A percentile compares a stretch with the other conserved stretches of the same genome.
Conservation (phyloP, 23 tunicate genomes). For the Ascidia mentula region DNA sequence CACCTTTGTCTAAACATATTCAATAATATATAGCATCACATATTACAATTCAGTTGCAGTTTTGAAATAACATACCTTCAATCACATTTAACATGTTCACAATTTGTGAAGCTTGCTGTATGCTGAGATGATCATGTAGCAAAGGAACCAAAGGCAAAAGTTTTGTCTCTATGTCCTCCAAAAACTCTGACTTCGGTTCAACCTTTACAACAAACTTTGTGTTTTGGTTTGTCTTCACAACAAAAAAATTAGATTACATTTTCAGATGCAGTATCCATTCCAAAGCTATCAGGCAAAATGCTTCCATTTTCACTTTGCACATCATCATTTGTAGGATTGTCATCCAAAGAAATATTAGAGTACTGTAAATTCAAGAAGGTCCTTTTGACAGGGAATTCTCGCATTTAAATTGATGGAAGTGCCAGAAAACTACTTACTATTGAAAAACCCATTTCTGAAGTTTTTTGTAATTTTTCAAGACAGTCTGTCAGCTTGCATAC, state of each 20-base stretch:
- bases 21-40: no score
- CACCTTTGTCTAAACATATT: background rate
- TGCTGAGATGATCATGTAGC: background rate
- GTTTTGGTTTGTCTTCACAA: no score
- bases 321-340: background rate
- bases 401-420: background rate
- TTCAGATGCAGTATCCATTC: no score
- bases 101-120: background rate
- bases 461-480: no score
- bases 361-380: no score
- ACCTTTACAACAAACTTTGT: no score
- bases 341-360: background rate
- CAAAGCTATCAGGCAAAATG: background rate
- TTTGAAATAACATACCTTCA: no score
- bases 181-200: background rate
- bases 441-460: background rate
- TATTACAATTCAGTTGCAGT: no score
- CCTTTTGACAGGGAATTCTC: background rate
- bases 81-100: no score
- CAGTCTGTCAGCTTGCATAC: background rate
- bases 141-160: background rate
- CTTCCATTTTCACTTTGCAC: background rate
- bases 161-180: background rate
- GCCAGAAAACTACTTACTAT: background rate
- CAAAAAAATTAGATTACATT: no score